Conservation (phyloP, 2,797 vertebrate species). For the Scarus forsteni region DNA sequence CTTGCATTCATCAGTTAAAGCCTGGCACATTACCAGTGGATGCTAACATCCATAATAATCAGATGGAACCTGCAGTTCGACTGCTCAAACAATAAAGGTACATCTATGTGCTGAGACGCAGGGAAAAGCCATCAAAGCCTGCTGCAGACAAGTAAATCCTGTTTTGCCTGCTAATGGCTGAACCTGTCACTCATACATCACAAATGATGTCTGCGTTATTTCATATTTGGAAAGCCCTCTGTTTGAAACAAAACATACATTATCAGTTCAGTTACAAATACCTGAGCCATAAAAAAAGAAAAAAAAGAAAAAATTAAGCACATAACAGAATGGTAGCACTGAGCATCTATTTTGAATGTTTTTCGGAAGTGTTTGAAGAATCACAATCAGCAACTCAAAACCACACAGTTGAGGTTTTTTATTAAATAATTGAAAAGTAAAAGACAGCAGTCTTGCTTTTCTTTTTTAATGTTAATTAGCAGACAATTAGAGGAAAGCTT, state of each 20-base stretch:
- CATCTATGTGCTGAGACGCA: neutral
- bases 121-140: neutral
- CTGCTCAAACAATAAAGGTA: slow-evolving; percentile 14
- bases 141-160: neutral
- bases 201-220: slow-evolving; percentile 4
- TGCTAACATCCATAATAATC: slow-evolving; percentile 1
- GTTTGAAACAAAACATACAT: slow-evolving; percentile 11
- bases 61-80: neutral
- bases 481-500: too few relatives aligned
- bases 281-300: slow-evolving; percentile 1
- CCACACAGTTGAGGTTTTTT: slow-evolving; percentile 9
- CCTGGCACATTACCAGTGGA: neutral
- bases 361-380: neutral
- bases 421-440: slow-evolving; percentile 45
- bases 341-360: slow-evolving; percentile 3
- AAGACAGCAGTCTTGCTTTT: slow-evolving; percentile 32
- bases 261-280: neutral
- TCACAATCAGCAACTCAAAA: slow-evolving; percentile 37
- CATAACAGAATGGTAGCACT: neutral
- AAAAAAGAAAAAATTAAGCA: neutral
- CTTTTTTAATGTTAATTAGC: slow-evolving; percentile 47
- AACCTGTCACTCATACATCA: slow-evolving; percentile 25
- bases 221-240: slow-evolving; percentile 14
- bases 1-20: too few relatives aligned
- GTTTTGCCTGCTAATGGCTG: neutral